Conservation (phyloP, 2,888 invertebrate genomes). For the Isoperla grammatica region DNA sequence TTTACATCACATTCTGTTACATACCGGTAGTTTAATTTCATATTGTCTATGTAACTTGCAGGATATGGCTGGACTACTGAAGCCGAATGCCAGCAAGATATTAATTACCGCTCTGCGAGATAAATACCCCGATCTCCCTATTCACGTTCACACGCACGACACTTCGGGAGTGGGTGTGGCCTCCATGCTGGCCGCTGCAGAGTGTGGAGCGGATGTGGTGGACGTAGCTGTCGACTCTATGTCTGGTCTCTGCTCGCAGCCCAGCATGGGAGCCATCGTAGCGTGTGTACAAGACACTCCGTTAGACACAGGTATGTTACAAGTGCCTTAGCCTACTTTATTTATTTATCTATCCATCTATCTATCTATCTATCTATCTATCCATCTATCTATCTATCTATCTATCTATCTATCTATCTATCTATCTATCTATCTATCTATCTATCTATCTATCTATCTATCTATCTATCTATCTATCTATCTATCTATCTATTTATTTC, state of each 20-base stretch:
- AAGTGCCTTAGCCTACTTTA: no score
- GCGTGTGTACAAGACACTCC: conserved; percentile 72
- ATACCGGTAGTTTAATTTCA: no score
- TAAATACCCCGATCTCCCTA: conserved; percentile 88
- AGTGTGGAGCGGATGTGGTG: conserved; percentile 91
- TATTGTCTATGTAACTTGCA: conserved; percentile 32
- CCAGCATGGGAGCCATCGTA: conserved; percentile 97
- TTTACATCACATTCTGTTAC: no score
- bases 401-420: no score
- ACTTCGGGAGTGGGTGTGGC: conserved; percentile 96
- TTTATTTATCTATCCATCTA: no score
- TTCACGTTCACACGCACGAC: conserved; percentile 99
- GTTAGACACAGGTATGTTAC: conserved; percentile 54
- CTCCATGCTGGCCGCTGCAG: conserved; percentile 84
- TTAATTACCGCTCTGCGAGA: conserved; percentile 84
- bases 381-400: no score
- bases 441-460: no score
- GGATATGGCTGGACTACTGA: conserved; percentile 95
- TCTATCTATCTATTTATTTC: no score
- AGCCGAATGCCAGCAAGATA: conserved; percentile 81
- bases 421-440: no score
- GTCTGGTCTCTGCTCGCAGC: conserved; percentile 98
- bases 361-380: no score
- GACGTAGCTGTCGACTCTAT: conserved; percentile 98
- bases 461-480: no score